phyloP scores from a whole-genome alignment of 1,140 invertebrate species.

The Thaumatotibia leucotreta region DNA sequence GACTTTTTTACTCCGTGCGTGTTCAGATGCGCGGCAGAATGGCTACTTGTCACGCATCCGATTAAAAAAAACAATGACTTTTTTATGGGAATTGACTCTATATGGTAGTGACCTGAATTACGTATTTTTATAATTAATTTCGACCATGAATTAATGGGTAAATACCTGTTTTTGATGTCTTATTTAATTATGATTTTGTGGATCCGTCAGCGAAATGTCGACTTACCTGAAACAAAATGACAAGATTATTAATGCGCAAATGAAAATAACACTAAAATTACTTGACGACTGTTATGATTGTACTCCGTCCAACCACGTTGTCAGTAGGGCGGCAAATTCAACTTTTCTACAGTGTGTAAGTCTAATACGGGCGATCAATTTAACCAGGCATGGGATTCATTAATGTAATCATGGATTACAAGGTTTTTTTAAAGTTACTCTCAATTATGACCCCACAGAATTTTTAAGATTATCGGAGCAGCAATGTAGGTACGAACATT shows the following conservation, averaged over 20 bases:
- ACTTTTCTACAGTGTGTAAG: too few species aligned
- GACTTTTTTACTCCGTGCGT: neutral
- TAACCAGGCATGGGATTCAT: too few species aligned
- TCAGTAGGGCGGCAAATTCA: too few species aligned
- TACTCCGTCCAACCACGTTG: too few species aligned
- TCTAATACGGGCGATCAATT: too few species aligned
- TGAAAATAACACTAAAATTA: too few species aligned
- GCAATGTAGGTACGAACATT: too few species aligned
- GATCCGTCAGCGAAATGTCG: neutral
- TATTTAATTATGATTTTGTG: neutral
- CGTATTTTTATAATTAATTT: conserved; percentile 10
- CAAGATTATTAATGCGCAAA: neutral
- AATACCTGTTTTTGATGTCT: neutral
- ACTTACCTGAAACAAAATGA: neutral
- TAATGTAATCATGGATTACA: too few species aligned
- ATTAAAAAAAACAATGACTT: neutral
- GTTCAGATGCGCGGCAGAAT: neutral
- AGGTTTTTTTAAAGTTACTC: too few species aligned
- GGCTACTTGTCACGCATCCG: conserved; percentile 6
- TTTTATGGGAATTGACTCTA: conserved; percentile 1
- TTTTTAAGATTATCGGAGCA: too few species aligned
- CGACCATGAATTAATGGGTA: neutral
- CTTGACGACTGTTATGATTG: too few species aligned
- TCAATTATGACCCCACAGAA: too few species aligned
- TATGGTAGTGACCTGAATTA: neutral